Percentiles rank a stretch among this genome's conserved stretches.
These are phyloP conservation scores for Phataginus tricuspis DNA, from an alignment of 2,797 vertebrate species.

Conservation along the genomic window DNA sequence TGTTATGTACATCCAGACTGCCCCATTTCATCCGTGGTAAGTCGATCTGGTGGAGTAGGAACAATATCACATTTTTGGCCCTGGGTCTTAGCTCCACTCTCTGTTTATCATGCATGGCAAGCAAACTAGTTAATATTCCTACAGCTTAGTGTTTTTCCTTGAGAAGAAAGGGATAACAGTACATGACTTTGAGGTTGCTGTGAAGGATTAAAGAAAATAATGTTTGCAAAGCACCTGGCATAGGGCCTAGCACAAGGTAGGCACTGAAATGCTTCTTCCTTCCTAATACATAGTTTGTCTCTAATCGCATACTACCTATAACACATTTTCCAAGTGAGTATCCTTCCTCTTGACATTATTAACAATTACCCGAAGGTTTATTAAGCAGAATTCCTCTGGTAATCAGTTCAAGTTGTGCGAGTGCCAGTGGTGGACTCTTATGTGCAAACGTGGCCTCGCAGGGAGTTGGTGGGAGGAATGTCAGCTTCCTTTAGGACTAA, in stretches of 20 bases:
- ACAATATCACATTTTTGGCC: background rate
- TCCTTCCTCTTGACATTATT: background rate
- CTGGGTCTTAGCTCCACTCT: background rate
- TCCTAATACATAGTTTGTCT: background rate
- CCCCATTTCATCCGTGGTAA: background rate
- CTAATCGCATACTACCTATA: background rate
- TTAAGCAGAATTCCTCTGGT: background rate
- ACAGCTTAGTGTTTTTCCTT: background rate
- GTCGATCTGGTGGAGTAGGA: background rate
- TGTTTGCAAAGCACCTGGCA: background rate
- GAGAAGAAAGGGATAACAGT: background rate
- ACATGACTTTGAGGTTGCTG: background rate
- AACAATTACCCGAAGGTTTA: background rate
- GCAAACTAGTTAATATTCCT: background rate
- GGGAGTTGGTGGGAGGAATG: accelerated
- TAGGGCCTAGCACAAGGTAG: background rate
- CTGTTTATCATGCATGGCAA: background rate
- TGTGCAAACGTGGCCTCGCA: accelerated
- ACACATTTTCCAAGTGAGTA: background rate
- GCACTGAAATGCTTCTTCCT: background rate
- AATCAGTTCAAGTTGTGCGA: background rate
- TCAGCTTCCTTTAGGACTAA: no score
- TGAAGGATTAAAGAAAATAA: background rate
- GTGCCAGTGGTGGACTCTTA: accelerated
- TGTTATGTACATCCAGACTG: background rate